Conservation (phyloP, 2,797 vertebrate genomes). For the Brachyrhaphis roseni region DNA sequence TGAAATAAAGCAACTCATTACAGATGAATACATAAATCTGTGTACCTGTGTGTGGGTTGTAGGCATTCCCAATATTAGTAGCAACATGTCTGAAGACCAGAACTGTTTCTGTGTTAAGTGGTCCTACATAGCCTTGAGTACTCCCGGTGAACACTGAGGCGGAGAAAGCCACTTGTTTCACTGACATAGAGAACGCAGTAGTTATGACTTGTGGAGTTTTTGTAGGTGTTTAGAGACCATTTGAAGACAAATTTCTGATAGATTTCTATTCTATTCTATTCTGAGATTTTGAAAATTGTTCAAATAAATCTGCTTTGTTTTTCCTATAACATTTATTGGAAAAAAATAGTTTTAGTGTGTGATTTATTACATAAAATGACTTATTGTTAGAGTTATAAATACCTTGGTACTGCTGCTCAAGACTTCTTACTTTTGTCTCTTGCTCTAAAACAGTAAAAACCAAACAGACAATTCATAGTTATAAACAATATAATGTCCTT, state of each 20-base stretch:
- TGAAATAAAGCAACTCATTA: background rate
- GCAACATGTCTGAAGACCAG: conserved; percentile 21
- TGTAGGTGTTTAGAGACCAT: too few relatives aligned
- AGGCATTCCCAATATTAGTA: conserved; percentile 22
- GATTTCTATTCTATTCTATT: too few relatives aligned
- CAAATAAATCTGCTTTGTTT: too few relatives aligned
- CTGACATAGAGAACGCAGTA: background rate
- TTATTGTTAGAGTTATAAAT: background rate
- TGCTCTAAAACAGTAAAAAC: background rate
- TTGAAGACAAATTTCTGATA: background rate
- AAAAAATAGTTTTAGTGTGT: background rate
- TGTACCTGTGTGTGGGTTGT: conserved; percentile 27
- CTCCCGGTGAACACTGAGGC: conserved; percentile 5
- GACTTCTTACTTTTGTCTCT: background rate
- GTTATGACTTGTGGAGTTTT: too few relatives aligned
- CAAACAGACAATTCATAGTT: background rate
- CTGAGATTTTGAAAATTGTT: too few relatives aligned
- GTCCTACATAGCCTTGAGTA: background rate
- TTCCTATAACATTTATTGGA: too few relatives aligned
- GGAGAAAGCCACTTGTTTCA: conserved; percentile 30
- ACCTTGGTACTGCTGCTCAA: background rate
- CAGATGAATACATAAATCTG: background rate
- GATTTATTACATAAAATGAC: background rate
- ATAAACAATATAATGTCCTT: too few relatives aligned
- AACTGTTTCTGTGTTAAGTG: conserved; percentile 6